Evolutionary conservation across 2,888 invertebrate genomes (phyloP).

Genomic region (Drosophila atroscutellata): DNA sequence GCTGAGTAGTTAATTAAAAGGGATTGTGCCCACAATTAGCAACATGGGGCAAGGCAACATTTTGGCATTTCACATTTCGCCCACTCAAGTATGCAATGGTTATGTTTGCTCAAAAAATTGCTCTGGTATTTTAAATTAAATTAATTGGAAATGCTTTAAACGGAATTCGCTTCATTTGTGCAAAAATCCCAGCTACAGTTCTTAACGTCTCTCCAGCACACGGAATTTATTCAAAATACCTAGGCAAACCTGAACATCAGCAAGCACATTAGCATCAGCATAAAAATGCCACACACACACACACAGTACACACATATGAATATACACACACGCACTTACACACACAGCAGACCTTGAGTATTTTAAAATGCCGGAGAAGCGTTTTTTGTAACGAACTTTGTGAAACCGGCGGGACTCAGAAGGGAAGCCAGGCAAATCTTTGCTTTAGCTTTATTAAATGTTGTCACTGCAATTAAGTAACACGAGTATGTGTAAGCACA

Average conservation of each 20-base stretch:
- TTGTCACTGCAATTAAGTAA: conserved; percentile 73
- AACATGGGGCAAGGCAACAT: conserved; percentile 12
- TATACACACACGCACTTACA: background rate
- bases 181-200: background rate
- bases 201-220: background rate
- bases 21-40: conserved; percentile 53
- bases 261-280: conserved; percentile 38
- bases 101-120: conserved; percentile 21
- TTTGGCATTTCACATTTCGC: conserved; percentile 7
- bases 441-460: conserved; percentile 57
- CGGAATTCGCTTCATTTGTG: conserved; percentile 58
- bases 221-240: conserved; percentile 16
- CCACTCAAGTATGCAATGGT: conserved; percentile 52
- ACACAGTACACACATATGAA: background rate
- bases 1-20: conserved; percentile 64
- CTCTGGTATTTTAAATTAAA: conserved; percentile 66
- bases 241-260: conserved; percentile 17
- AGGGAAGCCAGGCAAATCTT: conserved; percentile 17
- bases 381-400: conserved; percentile 37
- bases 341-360: conserved; percentile 13
- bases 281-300: conserved; percentile 33
- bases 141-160: conserved; percentile 62
- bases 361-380: conserved; percentile 53
- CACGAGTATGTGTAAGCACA: conserved; percentile 32
- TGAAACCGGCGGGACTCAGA: conserved; percentile 6